A percentile compares a stretch with the other conserved stretches of the same genome.
These are phyloP conservation scores for Nothocercus nigrocapillus DNA, from an alignment of 2,113 vertebrate species.

Conservation along the genomic window DNA sequence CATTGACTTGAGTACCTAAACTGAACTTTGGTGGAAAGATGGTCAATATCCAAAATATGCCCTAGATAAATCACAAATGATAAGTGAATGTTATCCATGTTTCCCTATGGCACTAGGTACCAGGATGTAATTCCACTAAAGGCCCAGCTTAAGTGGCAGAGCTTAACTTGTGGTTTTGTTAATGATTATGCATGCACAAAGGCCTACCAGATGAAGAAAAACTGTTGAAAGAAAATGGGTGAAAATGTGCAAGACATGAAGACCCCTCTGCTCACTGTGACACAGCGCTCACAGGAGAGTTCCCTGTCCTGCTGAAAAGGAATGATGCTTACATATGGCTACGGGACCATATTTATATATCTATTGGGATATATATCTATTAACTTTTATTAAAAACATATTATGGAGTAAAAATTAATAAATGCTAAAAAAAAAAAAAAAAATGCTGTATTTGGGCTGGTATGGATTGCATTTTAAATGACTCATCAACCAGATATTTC, in stretches of 20 bases:
- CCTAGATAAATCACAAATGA: background rate
- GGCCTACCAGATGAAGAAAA: background rate
- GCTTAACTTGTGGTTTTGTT: background rate
- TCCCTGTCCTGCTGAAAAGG: background rate
- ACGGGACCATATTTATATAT: background rate
- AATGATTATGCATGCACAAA: background rate
- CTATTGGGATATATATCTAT: background rate
- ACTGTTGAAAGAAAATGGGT: background rate
- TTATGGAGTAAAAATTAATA: background rate
- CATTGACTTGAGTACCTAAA: background rate
- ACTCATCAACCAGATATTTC: background rate
- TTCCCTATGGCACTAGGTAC: fast-evolving
- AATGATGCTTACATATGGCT: background rate
- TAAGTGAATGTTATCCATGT: background rate
- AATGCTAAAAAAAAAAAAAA: background rate
- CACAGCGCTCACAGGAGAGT: background rate
- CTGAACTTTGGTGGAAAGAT: background rate
- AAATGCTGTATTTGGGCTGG: fast-evolving
- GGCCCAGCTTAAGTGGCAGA: background rate
- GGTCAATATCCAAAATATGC: background rate
- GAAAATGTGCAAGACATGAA: background rate
- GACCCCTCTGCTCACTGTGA: fast-evolving
- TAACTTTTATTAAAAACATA: background rate
- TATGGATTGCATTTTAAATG: background rate
- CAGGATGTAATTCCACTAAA: background rate